Conservation (phyloP, 2,888 invertebrate species). For the Arrhopalites spinosus region DNA sequence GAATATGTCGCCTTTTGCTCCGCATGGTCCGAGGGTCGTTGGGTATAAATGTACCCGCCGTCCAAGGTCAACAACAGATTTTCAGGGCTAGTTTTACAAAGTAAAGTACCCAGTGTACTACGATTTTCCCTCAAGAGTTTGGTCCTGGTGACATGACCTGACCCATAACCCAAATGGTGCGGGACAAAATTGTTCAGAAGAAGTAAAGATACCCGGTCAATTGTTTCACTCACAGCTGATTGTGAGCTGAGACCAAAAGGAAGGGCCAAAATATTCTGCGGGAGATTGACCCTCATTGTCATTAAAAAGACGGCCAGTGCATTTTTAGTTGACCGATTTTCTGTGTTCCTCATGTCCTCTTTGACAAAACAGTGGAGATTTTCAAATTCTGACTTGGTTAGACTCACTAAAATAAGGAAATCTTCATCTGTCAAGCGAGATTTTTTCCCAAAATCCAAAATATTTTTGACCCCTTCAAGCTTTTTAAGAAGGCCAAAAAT, state of each 20-base stretch:
- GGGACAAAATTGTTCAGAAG: conserved; percentile 33
- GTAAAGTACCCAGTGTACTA: background rate
- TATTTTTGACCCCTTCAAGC: background rate
- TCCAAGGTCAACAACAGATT: conserved; percentile 8
- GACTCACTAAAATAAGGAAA: background rate
- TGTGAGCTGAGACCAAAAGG: conserved; percentile 32
- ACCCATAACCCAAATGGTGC: conserved; percentile 13
- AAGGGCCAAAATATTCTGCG: conserved; percentile 25
- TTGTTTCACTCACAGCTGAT: conserved; percentile 14
- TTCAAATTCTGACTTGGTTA: background rate
- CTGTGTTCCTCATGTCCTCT: background rate
- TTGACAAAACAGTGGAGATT: background rate
- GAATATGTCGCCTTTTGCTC: no score
- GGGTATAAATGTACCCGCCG: no score
- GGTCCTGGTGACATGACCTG: conserved; percentile 13
- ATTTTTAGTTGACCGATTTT: background rate
- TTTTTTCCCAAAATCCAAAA: background rate
- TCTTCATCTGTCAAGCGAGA: background rate
- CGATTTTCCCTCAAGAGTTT: background rate
- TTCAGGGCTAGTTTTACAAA: background rate
- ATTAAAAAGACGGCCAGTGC: conserved; percentile 40
- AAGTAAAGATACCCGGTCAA: conserved; percentile 4
- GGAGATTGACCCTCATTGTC: conserved; percentile 32
- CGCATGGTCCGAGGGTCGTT: no score
- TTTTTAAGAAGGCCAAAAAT: background rate